Percentiles rank a stretch among this genome's conserved stretches.
Conservation (phyloP, 1,140 invertebrate genomes). For the honey bee (Apis mellifera) region DNA sequence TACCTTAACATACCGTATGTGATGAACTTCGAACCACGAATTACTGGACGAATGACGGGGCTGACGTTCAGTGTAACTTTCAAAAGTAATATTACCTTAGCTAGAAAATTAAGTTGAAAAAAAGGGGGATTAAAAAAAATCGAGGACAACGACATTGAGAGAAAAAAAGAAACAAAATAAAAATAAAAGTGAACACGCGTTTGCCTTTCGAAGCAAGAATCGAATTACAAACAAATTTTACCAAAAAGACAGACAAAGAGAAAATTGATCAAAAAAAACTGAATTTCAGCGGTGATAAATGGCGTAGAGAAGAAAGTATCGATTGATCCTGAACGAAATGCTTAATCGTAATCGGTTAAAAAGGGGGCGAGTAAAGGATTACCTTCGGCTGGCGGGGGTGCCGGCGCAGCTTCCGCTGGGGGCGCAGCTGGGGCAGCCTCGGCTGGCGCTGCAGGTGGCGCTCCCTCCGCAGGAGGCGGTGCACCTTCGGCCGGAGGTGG, state of each 20-base stretch:
- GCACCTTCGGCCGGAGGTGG: conserved; percentile 70
- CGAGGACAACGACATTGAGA: neutral
- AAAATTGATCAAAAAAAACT: neutral
- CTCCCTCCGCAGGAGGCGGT: conserved; percentile 53
- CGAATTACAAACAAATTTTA: neutral
- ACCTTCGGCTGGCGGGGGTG: conserved; percentile 66
- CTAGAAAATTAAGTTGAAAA: conserved; percentile 57
- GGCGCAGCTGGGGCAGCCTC: conserved; percentile 73
- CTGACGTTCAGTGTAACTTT: conserved; percentile 55
- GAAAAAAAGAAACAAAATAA: neutral
- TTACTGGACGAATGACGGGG: conserved; percentile 27
- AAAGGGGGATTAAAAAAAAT: conserved; percentile 25
- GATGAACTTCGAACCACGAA: conserved; percentile 54
- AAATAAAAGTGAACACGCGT: too few species aligned
- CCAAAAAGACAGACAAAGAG: neutral
- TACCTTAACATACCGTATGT: conserved; percentile 55
- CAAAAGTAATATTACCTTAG: conserved; percentile 55
- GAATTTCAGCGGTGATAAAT: neutral
- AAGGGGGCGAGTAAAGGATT: neutral
- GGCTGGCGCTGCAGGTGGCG: conserved; percentile 70
- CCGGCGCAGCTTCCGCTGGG: conserved; percentile 59
- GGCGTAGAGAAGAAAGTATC: neutral
- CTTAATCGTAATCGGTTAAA: neutral
- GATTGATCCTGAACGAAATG: conserved; percentile 15
- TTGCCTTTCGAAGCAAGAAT: too few species aligned